phyloP scores from a whole-genome alignment of 2,797 vertebrate species.

The Danio tinwini region DNA sequence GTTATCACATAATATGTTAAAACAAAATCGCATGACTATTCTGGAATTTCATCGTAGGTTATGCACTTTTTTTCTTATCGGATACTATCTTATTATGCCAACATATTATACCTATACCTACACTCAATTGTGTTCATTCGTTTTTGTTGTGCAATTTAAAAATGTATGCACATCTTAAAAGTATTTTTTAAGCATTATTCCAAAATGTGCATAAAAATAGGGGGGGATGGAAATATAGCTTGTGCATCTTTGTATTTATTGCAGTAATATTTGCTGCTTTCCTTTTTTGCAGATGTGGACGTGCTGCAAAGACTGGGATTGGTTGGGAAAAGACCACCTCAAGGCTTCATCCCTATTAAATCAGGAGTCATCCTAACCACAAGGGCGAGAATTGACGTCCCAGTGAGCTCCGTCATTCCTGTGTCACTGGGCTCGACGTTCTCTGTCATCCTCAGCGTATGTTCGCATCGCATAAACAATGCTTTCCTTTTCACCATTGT shows the following conservation, averaged over 20 bases:
- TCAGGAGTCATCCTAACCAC: constrained; percentile 93
- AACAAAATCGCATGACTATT: too few species aligned
- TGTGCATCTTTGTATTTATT: background rate
- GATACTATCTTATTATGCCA: too few species aligned
- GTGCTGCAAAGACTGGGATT: constrained; percentile 92
- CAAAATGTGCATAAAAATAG: too few species aligned
- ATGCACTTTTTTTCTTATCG: too few species aligned
- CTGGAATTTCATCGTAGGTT: too few species aligned
- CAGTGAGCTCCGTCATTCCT: constrained; percentile 80
- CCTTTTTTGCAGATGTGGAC: constrained; percentile 87
- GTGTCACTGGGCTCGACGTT: constrained; percentile 79
- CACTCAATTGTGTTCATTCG: too few species aligned
- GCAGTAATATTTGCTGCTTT: constrained; percentile 34
- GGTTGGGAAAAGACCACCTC: constrained; percentile 79
- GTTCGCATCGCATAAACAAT: constrained; percentile 92
- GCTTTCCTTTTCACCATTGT: constrained; percentile 91
- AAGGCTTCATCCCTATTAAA: constrained; percentile 91
- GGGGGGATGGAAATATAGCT: too few species aligned
- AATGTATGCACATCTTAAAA: too few species aligned
- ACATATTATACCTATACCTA: too few species aligned
- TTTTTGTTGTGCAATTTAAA: too few species aligned
- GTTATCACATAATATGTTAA: too few species aligned
- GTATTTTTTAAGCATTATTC: too few species aligned
- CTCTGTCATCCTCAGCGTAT: constrained; percentile 89
- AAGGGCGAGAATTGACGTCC: constrained; percentile 83